Conservation (phyloP, 2,797 vertebrate species). For the Corythornis leucogaster region DNA sequence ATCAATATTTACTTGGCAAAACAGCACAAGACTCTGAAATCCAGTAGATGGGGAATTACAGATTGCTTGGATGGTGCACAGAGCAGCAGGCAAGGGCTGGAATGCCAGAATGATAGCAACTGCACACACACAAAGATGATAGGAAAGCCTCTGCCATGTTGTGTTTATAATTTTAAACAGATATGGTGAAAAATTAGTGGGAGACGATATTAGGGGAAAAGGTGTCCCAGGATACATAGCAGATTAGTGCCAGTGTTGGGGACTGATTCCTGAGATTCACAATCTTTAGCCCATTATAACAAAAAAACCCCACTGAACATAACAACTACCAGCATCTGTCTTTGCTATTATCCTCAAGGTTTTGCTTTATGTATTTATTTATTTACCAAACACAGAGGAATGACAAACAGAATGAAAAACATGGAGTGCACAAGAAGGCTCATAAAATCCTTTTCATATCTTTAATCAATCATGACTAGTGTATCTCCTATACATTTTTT, state of each 20-base stretch:
- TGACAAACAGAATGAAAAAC: constrained; percentile 37
- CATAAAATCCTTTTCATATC: constrained; percentile 69
- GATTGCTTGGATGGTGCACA: neutral
- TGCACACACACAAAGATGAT: neutral
- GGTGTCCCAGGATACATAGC: neutral
- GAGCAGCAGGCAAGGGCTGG: neutral
- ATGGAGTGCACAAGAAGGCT: neutral
- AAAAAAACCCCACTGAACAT: neutral
- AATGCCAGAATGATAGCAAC: neutral
- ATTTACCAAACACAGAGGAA: constrained; percentile 17
- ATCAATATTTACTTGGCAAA: neutral
- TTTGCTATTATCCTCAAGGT: constrained; percentile 6
- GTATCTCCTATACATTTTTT: constrained; percentile 63
- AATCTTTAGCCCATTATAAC: neutral
- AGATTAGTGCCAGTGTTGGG: neutral
- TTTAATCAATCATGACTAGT: constrained; percentile 77
- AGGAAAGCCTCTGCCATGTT: neutral
- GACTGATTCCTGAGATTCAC: neutral
- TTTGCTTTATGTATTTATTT: constrained; percentile 47
- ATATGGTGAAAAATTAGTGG: neutral
- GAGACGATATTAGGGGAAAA: neutral
- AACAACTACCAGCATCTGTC: neutral
- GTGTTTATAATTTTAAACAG: neutral
- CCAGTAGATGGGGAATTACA: neutral
- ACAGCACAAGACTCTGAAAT: neutral